Base-by-base conservation (phyloP, 2,888 invertebrate genomes). In the Cephus pygmeus region DNA sequence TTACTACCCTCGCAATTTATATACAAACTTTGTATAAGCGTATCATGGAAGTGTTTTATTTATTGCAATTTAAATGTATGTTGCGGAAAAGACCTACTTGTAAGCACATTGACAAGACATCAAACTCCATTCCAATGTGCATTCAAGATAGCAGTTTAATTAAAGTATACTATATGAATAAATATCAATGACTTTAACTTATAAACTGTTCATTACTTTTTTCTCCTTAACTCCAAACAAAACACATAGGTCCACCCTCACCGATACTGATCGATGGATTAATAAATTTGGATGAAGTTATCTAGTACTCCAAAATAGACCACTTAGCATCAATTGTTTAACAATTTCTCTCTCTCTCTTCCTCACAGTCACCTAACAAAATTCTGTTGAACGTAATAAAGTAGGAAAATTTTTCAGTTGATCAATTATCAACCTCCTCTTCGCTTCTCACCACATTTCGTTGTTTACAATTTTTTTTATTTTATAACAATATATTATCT, bases 401-500 rank as follows among this genome's bases (percentile, higher is more conserved):
- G 23, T 56, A 23, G 15, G 12, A 23, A 23, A 56, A 56, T 56
- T 56, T 56, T 56, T 23, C 23, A 56, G 9, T 56, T 23, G 23
- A 56, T 56, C 56, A 9, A 56, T 56, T 56, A 56, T 23, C 23
- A 56, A 6, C 23, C 56, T 1, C 56, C 56, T 15, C 9, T 6
- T 23, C 23, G 23, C 23, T 56, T 56, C 56, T 56, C 23, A 56
- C 23, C 56, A 56, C 23, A 56, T 11, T 75, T 30, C 12, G 31
- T 40, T 73, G 35, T 76, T 31, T 69, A 36, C 33, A 31, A 74
- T 34, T 35, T 80, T 82, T 76, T 81, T 81, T 82, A 15, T 73
- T 85, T 83, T 80, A 79, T 83, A 85, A 84, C 85, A 85, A 84
- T 84, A 82, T 83, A 84, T 84, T 83, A 84, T 84, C 83, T 84